Percentiles rank a stretch among this genome's conserved stretches.
These are phyloP conservation scores for Labeo rohita DNA, from an alignment of 2,113 vertebrate species.

Conservation along the genomic window DNA sequence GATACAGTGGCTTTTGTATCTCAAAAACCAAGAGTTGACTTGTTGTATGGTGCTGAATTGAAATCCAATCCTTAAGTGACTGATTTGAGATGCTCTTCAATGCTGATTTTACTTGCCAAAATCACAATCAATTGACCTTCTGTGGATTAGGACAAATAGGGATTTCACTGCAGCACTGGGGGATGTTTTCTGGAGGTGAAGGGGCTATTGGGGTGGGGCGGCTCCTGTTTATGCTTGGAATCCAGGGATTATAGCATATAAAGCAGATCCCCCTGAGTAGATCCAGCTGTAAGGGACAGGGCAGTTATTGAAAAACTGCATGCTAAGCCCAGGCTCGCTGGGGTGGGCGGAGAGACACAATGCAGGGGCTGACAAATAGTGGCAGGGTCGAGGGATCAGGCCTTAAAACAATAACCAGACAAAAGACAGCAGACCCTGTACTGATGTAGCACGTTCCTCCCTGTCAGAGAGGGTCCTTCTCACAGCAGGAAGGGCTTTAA, in stretches of 20 bases:
- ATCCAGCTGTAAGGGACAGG: conserved; percentile 67
- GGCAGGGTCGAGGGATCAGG: not conserved
- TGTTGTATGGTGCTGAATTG: not conserved
- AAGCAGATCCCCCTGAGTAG: conserved; percentile 64
- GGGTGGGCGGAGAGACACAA: not conserved
- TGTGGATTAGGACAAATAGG: not conserved
- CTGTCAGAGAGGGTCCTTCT: not conserved
- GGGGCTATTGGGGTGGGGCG: not conserved
- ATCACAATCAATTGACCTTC: conserved; percentile 20
- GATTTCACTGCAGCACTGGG: conserved; percentile 7
- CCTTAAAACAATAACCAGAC: conserved; percentile 12
- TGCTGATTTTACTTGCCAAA: not conserved
- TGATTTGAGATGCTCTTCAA: too few species aligned
- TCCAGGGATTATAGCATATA: conserved; percentile 70
- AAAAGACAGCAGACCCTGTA: not conserved
- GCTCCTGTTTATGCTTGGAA: conserved; percentile 66
- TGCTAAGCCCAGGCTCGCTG: not conserved
- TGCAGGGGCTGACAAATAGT: conserved; percentile 4
- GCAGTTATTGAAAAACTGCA: conserved; percentile 16
- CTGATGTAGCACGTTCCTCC: conserved; percentile 31
- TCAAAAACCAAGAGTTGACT: not conserved
- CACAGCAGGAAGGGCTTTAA: conserved; percentile 20
- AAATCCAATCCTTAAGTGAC: not conserved
- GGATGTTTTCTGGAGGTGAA: conserved; percentile 33
- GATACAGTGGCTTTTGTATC: not conserved